Evolutionary conservation across 2,113 vertebrate genomes (phyloP).

Genomic region (Macrotis lagotis): DNA sequence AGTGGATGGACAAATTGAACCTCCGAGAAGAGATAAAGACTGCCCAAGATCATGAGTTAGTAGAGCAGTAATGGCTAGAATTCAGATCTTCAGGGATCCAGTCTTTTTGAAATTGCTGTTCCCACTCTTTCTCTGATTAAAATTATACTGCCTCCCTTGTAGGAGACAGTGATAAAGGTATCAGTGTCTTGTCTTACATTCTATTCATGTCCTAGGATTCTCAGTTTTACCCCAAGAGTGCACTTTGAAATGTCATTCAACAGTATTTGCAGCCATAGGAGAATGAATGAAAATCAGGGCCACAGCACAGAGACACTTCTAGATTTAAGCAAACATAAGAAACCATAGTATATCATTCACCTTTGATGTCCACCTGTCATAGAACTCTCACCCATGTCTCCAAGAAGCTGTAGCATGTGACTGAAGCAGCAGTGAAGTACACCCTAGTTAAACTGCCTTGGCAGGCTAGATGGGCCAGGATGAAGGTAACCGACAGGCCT

Average conservation of each 20-base stretch:
- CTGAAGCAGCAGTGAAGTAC: no score
- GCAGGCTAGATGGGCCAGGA: no score
- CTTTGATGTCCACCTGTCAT: no score
- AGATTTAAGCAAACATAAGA: background rate
- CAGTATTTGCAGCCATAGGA: constrained; percentile 22
- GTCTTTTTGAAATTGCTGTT: accelerated
- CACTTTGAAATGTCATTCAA: constrained; percentile 31
- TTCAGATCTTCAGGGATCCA: background rate
- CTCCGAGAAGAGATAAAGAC: background rate
- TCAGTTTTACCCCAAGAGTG: background rate
- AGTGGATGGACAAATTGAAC: background rate
- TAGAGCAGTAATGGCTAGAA: background rate
- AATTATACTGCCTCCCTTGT: background rate
- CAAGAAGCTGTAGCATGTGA: no score
- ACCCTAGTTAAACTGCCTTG: no score
- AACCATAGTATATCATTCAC: no score
- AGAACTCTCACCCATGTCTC: no score
- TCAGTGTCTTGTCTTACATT: background rate
- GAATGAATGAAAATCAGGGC: background rate
- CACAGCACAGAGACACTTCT: background rate
- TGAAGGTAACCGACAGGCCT: no score
- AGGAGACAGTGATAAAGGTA: background rate
- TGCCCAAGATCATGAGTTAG: background rate
- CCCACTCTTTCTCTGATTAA: background rate
- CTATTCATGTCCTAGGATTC: accelerated